phyloP scores from a whole-genome alignment of 1,140 invertebrate species.

The Drosophila grimshawi region DNA sequence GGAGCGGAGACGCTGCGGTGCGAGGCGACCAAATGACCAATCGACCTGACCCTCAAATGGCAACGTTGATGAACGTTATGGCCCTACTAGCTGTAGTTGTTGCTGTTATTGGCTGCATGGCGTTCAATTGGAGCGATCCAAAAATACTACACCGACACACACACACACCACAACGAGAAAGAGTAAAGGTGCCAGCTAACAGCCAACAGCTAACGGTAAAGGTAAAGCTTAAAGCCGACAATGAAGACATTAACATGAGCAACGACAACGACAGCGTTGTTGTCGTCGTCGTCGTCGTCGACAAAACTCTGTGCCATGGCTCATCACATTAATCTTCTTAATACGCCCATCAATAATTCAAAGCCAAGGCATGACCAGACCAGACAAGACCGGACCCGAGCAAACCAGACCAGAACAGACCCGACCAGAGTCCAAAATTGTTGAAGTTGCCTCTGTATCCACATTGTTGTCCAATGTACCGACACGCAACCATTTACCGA shows the following conservation, averaged over 20 bases:
- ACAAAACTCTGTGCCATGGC: slow-evolving; percentile 71
- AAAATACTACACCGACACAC: slow-evolving; percentile 24
- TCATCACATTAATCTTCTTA: slow-evolving; percentile 83
- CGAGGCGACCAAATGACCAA: slow-evolving; percentile 70
- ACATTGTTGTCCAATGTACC: slow-evolving; percentile 14
- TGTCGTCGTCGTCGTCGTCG: slow-evolving; percentile 42
- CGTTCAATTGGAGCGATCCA: slow-evolving; percentile 61
- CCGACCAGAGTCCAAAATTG: slow-evolving; percentile 48
- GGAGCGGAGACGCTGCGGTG: neutral
- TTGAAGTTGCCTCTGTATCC: slow-evolving; percentile 33
- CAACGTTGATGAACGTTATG: slow-evolving; percentile 74
- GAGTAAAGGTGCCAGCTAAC: slow-evolving; percentile 16
- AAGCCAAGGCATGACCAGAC: slow-evolving; percentile 76
- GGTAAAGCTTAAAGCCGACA: slow-evolving; percentile 74
- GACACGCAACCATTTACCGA: slow-evolving; percentile 63
- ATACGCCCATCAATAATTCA: slow-evolving; percentile 83
- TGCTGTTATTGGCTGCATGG: slow-evolving; percentile 15
- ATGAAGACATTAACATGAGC: slow-evolving; percentile 82
- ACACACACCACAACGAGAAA: slow-evolving; percentile 11
- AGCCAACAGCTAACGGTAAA: slow-evolving; percentile 52
- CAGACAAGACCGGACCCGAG: slow-evolving; percentile 15
- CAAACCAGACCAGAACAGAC: slow-evolving; percentile 12
- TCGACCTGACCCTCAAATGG: slow-evolving; percentile 59
- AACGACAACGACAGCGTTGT: slow-evolving; percentile 51
- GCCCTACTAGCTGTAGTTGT: slow-evolving; percentile 38